Conservation (phyloP, 2,113 vertebrate genomes). For the Chloroceryle aenea region DNA sequence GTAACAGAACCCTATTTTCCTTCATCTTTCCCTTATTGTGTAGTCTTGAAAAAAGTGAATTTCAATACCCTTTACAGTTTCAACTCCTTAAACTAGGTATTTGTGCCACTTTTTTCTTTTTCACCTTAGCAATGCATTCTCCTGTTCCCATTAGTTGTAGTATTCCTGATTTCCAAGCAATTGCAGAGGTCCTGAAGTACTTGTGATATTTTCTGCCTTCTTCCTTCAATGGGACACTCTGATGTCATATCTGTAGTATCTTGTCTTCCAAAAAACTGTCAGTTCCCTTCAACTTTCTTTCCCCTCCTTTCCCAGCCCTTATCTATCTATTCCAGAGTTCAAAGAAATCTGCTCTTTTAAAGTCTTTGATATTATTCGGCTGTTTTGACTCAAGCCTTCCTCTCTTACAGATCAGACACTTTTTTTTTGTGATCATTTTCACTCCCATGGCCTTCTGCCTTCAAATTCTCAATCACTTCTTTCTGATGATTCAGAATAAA, state of each 20-base stretch:
- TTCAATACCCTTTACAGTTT: not conserved
- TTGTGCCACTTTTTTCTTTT: not conserved
- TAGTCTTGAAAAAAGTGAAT: not conserved
- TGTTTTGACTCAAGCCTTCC: constrained; percentile 18
- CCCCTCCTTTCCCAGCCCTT: not conserved
- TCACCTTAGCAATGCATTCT: not conserved
- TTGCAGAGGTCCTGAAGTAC: not conserved
- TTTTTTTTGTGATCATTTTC: constrained; percentile 9
- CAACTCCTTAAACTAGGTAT: not conserved
- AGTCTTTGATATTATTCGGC: constrained; percentile 13
- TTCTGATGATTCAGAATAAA: constrained; percentile 1
- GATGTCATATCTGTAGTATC: not conserved
- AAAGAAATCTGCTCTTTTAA: constrained; percentile 37
- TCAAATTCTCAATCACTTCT: not conserved
- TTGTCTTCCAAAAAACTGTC: not conserved
- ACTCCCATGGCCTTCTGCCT: not conserved
- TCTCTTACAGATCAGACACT: constrained; percentile 8
- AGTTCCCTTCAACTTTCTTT: not conserved
- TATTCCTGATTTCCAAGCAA: not conserved
- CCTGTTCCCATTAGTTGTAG: not conserved
- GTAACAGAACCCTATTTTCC: not conserved
- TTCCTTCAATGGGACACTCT: not conserved
- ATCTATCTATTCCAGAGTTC: constrained; percentile 2
- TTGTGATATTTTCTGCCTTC: not conserved
- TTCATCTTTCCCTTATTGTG: not conserved